phyloP scores from a whole-genome alignment of 2,888 invertebrate genomes.

The Diadegma fenestrale region DNA sequence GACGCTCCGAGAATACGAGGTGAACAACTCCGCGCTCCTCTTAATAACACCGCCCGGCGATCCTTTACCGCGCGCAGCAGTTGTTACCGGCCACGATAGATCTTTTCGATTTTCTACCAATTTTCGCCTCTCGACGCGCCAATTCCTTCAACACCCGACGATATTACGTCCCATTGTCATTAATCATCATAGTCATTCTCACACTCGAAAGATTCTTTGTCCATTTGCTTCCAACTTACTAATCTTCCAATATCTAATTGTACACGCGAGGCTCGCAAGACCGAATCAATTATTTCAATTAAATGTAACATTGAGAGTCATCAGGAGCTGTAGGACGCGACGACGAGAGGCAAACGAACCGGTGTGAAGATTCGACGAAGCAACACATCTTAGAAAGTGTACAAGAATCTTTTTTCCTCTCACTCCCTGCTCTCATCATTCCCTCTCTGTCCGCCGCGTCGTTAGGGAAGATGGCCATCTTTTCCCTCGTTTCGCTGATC shows the following conservation, averaged over 20 bases:
- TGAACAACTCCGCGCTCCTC: constrained; percentile 57
- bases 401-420: constrained; percentile 13
- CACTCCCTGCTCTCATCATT: background rate
- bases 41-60: constrained; percentile 70
- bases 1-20: constrained; percentile 22
- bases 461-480: constrained; percentile 18
- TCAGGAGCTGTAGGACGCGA: background rate
- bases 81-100: constrained; percentile 54
- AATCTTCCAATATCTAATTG: constrained; percentile 3
- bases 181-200: constrained; percentile 18
- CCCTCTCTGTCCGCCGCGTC: background rate
- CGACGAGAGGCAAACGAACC: background rate
- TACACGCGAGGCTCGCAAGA: background rate
- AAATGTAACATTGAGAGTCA: constrained; percentile 23
- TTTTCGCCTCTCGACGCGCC: background rate
- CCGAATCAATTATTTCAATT: constrained; percentile 14
- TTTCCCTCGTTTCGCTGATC: constrained; percentile 1
- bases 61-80: constrained; percentile 67
- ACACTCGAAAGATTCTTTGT: background rate
- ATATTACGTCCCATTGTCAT: constrained; percentile 11
- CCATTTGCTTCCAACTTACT: background rate
- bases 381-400: constrained; percentile 8
- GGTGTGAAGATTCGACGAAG: constrained; percentile 18
- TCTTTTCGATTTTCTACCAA: constrained; percentile 23
- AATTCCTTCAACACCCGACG: constrained; percentile 1